Evolutionary conservation across 2,888 invertebrate genomes (phyloP), one percentile per base, ranked within the genome.

Genomic region (Parnassius glacialis): DNA sequence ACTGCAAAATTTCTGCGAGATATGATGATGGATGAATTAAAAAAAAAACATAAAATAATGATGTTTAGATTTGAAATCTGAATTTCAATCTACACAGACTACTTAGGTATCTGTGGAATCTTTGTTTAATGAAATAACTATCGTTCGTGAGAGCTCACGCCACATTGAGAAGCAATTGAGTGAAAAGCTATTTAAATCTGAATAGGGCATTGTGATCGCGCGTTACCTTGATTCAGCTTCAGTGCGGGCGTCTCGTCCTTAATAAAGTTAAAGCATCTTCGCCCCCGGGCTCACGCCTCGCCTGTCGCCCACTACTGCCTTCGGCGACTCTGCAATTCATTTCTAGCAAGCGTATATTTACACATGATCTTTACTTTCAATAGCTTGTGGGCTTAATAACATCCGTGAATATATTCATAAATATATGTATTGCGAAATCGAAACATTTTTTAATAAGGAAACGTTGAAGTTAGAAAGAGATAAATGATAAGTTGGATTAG

Each of bases 171-270:
- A 75, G 88, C 87, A 91, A 92, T 91, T 90, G 90, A 85, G 90
- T 86, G 90, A 89, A 84, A 90, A 90, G 90, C 90, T 90, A 92
- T 90, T 90, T 90, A 88, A 89, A 90, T 90, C 81, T 90, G 90
- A 90, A 91, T 90, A 85, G 90, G 80, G 86, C 79, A 89, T 91
- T 91, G 90, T 91, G 82, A 83, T 83, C 80, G 83, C 84, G 83
- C 88, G 87, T 86, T 88, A 90, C 88, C 90, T 90, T 90, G 85
- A 84, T 86, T 87, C 86, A 80, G 81, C 78, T 80, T 75, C 79
- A 78, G 74, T 67, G 69, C 66, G 75, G 80, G 76, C 82, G 84
- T 79, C 77, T 83, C 80, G 75, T 82, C 78, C 81, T 84, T 90
- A 88, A 87, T 90, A 87, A 85, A 89, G 87, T 90, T 89, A 89